A percentile compares a stretch with the other conserved stretches of the same genome.
phyloP scores from a whole-genome alignment of 2,113 vertebrate species.

The Elgaria multicarinata region DNA sequence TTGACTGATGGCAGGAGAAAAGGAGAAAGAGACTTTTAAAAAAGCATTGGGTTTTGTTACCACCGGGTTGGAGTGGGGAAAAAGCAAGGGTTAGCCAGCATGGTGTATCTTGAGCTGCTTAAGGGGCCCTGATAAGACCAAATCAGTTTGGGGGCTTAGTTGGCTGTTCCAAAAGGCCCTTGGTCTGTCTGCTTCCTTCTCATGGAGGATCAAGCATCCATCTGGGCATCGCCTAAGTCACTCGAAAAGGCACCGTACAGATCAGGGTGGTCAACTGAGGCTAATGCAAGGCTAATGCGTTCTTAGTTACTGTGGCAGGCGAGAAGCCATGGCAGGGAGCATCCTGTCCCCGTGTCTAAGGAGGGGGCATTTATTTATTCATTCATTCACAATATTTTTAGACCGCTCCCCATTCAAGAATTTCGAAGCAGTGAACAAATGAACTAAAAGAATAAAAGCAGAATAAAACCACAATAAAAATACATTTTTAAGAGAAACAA shows the following conservation, averaged over 20 bases:
- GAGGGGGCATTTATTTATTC: no score
- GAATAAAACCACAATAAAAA: no score
- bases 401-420: no score
- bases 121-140: not conserved
- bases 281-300: constrained; percentile 26
- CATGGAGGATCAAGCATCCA: not conserved
- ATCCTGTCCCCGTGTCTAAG: not conserved
- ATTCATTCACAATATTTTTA: no score
- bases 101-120: not conserved
- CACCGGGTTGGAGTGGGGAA: not conserved
- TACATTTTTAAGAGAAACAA: no score
- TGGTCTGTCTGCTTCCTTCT: not conserved
- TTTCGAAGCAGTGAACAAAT: no score
- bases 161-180: not conserved
- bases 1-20: not conserved
- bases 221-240: not conserved
- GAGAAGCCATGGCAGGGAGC: not conserved
- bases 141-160: not conserved
- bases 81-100: not conserved
- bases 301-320: not conserved
- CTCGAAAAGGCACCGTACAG: not conserved
- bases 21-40: not conserved
- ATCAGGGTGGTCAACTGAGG: constrained; percentile 24
- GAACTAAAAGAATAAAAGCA: no score
- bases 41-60: not conserved